Evolutionary conservation across 2,797 vertebrate species (phyloP), one percentile per base, ranked within the genome.

Genomic region (Oreochromis grahami): DNA sequence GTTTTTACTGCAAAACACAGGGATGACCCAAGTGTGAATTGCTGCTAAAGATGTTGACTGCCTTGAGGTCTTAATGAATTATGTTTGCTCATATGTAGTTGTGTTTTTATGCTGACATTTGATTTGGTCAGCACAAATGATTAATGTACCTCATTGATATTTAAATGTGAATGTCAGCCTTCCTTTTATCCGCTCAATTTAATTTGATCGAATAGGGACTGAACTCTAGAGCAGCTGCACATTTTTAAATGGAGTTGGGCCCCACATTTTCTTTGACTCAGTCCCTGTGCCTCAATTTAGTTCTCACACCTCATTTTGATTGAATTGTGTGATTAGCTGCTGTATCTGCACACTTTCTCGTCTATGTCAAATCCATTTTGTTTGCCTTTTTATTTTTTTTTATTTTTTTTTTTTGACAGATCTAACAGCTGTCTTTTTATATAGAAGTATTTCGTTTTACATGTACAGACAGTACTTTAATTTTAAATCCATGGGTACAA

Each of bases 21-120:
- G 56, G 78, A 83, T 78, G 36, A 89, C 88, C 93, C 92, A 79
- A 92, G 91, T 86, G 80, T 85, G 72, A 88, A 77, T 56, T 78
- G 89, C 91, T 92, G 86, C 86, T 92, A 34, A 78, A 91, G 65
- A 60, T 26, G 41, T 19, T 43, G 38, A 81, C 87, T 81, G 86
- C 88, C 88, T 90, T 81, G 38, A 86, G 43, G 63, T 81, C 56
- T 81, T 76, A 45, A 77, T 86, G 51, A 55, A 51, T 87, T 86
- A 87, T 82, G 51, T 87, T 84, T 5, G 12, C 19, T 81, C 12
- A 12, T 80, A 3, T 78, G 5, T 80, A 2, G 45, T 50, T 24
- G 41, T 14, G 34, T 43, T 13, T 19, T 77, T 11, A 81, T 58
- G 11, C 32, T 83, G n/a, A 60, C 50, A 55, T 52, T 80, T 81